Conservation (phyloP, 2,888 invertebrate species). For the Tinea pellionella region DNA sequence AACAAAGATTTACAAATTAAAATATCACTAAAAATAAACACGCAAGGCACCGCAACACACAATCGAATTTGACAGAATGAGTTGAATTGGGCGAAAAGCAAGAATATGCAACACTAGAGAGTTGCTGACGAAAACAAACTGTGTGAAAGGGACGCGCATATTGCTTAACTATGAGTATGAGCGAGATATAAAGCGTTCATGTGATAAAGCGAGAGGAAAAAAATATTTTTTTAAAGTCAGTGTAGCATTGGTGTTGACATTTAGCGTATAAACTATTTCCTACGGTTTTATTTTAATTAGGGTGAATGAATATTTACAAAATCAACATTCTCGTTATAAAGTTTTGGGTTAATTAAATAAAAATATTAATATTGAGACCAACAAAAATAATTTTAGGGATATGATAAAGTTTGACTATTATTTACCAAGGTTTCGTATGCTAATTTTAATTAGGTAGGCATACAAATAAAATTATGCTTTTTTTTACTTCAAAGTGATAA, state of each 20-base stretch:
- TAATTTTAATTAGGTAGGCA: too few species aligned
- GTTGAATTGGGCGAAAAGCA: not conserved
- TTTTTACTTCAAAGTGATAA: too few species aligned
- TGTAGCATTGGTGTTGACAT: not conserved
- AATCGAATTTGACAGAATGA: conserved; percentile 27
- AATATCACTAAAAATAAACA: not conserved
- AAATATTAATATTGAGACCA: too few species aligned
- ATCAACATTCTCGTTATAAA: too few species aligned
- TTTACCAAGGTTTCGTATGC: too few species aligned
- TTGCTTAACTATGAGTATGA: not conserved
- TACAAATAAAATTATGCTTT: too few species aligned
- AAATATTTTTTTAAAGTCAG: not conserved
- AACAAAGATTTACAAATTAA: not conserved
- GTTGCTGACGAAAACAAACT: conserved; percentile 7
- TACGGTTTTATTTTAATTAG: too few species aligned
- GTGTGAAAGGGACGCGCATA: not conserved
- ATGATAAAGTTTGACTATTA: too few species aligned
- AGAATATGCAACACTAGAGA: not conserved
- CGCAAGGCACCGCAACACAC: conserved; percentile 21
- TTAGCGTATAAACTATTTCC: not conserved
- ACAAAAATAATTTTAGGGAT: too few species aligned
- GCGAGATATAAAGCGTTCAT: not conserved
- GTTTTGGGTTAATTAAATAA: too few species aligned
- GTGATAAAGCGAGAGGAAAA: not conserved
- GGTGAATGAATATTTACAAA: too few species aligned